phyloP scores from a whole-genome alignment of 2,113 vertebrate genomes.

The Corapipo altera region DNA sequence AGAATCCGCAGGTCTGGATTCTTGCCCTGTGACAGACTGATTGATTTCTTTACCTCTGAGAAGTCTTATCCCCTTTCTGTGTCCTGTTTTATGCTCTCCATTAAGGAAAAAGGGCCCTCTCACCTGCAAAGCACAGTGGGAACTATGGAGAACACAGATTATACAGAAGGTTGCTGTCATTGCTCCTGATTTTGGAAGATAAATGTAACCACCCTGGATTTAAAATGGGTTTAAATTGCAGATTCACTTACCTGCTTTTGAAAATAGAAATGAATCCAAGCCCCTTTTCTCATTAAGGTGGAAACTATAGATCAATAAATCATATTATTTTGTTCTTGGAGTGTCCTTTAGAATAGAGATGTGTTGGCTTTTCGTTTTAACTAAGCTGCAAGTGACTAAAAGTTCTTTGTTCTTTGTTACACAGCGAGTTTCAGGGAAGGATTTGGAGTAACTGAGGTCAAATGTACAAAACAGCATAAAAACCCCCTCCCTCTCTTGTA shows the following conservation, averaged over 20 bases:
- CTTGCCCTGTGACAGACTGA: rapidly evolving
- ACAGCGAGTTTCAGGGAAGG: background rate
- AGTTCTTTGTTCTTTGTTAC: background rate
- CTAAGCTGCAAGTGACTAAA: background rate
- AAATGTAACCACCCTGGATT: background rate
- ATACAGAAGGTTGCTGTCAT: background rate
- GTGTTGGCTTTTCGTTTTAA: background rate
- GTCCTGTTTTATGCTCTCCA: background rate
- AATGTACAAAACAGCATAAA: background rate
- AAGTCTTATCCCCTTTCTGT: background rate
- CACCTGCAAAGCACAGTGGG: background rate
- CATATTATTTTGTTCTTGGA: background rate
- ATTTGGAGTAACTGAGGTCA: background rate
- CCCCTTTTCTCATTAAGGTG: background rate
- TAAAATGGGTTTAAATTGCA: background rate
- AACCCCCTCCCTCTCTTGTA: background rate
- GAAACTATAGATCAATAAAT: background rate
- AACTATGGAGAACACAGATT: background rate
- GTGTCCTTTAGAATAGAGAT: background rate
- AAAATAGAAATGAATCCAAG: background rate
- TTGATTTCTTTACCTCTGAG: rapidly evolving
- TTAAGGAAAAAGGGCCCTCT: background rate
- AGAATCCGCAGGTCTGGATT: background rate
- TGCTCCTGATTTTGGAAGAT: background rate
- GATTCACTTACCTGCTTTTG: background rate